Evolutionary conservation across 2,113 vertebrate genomes (phyloP).

Genomic region (Heterochromis multidens): DNA sequence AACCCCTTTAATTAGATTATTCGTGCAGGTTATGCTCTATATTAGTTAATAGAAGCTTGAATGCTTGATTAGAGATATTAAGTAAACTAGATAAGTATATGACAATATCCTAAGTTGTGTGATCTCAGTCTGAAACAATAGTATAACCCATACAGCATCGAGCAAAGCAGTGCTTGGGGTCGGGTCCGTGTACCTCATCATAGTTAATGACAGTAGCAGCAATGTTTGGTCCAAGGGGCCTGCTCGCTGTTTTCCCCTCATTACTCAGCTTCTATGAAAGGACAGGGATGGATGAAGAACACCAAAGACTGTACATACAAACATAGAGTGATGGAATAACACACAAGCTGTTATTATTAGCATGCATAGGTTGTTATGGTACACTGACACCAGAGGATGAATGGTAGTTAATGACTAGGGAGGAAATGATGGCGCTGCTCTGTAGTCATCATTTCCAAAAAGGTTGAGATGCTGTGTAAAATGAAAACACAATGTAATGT

Average conservation of each 20-base stretch:
- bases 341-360: slow-evolving; percentile 19
- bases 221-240: slow-evolving; percentile 76
- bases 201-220: slow-evolving; percentile 77
- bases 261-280: slow-evolving; percentile 71
- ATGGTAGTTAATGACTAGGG: slow-evolving; percentile 2
- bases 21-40: slow-evolving; percentile 32
- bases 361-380: slow-evolving; percentile 11
- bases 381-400: neutral
- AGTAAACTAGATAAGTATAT: slow-evolving; percentile 1
- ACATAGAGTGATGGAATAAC: slow-evolving; percentile 26
- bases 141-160: slow-evolving; percentile 23
- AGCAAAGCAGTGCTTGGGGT: slow-evolving; percentile 63
- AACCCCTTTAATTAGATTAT: neutral
- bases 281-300: slow-evolving; percentile 69
- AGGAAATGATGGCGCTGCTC: neutral
- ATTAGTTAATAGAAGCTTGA: slow-evolving; percentile 41
- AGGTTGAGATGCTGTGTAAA: neutral
- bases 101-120: neutral
- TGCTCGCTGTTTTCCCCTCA: slow-evolving; percentile 76
- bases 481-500: neutral
- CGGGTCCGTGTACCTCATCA: slow-evolving; percentile 75
- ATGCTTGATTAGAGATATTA: slow-evolving; percentile 34
- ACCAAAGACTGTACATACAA: slow-evolving; percentile 38
- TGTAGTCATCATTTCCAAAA: neutral
- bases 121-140: neutral